Percentiles rank a stretch among this genome's conserved stretches.
Evolutionary conservation across 2,888 invertebrate species (phyloP).

Genomic region (Apeira syringaria): DNA sequence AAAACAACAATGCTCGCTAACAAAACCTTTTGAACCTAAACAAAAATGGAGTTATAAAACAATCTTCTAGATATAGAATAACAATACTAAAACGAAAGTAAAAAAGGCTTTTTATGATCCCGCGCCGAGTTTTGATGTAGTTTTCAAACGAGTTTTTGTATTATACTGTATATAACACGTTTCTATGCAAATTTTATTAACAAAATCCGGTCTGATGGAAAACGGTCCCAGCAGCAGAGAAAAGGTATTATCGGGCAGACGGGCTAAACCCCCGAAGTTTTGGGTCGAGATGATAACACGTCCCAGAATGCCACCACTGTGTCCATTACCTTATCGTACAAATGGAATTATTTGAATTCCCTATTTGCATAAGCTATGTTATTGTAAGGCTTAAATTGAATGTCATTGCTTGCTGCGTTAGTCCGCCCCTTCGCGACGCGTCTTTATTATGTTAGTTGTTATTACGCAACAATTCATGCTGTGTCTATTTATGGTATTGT

Average conservation of each 20-base stretch:
- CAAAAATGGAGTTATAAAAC: too few relatives aligned
- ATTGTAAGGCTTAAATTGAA: conserved; percentile 22
- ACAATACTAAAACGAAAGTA: conserved; percentile 21
- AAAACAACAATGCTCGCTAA: too few relatives aligned
- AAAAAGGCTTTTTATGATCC: conserved; percentile 33
- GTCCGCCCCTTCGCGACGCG: too few relatives aligned
- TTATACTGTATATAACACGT: conserved; percentile 69
- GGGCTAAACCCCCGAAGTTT: conserved; percentile 61
- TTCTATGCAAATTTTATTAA: conserved; percentile 77
- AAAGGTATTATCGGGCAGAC: conserved; percentile 52
- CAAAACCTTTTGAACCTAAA: too few relatives aligned
- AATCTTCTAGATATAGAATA: too few relatives aligned
- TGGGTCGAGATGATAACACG: conserved; percentile 73
- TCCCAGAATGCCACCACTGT: conserved; percentile 45
- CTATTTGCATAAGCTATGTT: conserved; percentile 27
- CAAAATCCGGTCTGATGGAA: conserved; percentile 72
- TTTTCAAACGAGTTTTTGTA: conserved; percentile 56
- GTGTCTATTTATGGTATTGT: too few relatives aligned
- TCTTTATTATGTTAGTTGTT: too few relatives aligned
- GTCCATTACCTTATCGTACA: conserved; percentile 59
- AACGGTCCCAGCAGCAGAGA: conserved; percentile 53
- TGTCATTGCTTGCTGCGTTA: too few relatives aligned
- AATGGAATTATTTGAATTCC: conserved; percentile 43
- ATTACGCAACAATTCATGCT: too few relatives aligned
- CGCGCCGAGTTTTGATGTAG: conserved; percentile 40